phyloP scores from a whole-genome alignment of 2,113 vertebrate genomes.

The Catharus fuscescens region DNA sequence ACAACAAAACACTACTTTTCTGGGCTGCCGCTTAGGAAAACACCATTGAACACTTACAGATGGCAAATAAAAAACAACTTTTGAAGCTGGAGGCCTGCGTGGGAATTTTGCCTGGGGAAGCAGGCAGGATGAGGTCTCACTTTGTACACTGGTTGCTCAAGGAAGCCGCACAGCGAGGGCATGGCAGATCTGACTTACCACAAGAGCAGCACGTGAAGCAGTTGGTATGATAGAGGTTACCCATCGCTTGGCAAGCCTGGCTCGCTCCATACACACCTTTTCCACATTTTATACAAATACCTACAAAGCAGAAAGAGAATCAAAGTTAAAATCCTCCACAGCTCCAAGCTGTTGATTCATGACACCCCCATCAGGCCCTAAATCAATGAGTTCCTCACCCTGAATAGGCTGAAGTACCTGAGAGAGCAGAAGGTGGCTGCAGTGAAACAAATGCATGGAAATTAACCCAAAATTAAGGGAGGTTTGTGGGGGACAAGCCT shows the following conservation, averaged over 20 bases:
- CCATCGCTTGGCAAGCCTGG: slow-evolving; percentile 98
- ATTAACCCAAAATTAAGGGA: background rate
- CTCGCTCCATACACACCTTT: slow-evolving; percentile 96
- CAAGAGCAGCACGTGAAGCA: slow-evolving; percentile 98
- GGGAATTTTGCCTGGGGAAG: slow-evolving; percentile 6
- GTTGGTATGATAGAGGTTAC: slow-evolving; percentile 96
- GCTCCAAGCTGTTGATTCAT: background rate
- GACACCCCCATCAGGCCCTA: background rate
- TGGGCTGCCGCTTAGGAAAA: slow-evolving; percentile 29
- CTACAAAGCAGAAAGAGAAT: slow-evolving; percentile 71
- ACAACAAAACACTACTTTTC: slow-evolving; percentile 1
- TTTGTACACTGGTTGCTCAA: background rate
- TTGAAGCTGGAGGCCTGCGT: background rate
- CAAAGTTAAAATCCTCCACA: background rate
- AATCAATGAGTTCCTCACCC: background rate
- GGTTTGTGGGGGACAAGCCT: background rate
- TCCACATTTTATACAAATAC: slow-evolving; percentile 97
- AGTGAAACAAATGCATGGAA: background rate
- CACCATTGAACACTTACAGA: slow-evolving; percentile 3
- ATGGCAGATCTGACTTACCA: slow-evolving; percentile 79
- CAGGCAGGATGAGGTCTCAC: background rate
- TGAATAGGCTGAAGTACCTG: background rate
- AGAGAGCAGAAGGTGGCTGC: background rate
- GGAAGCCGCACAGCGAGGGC: background rate
- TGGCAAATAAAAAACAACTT: slow-evolving; percentile 14